Evolutionary conservation across 2,113 vertebrate genomes (phyloP), one percentile per base, ranked within the genome.

Genomic region (Chionodraco myersi): DNA sequence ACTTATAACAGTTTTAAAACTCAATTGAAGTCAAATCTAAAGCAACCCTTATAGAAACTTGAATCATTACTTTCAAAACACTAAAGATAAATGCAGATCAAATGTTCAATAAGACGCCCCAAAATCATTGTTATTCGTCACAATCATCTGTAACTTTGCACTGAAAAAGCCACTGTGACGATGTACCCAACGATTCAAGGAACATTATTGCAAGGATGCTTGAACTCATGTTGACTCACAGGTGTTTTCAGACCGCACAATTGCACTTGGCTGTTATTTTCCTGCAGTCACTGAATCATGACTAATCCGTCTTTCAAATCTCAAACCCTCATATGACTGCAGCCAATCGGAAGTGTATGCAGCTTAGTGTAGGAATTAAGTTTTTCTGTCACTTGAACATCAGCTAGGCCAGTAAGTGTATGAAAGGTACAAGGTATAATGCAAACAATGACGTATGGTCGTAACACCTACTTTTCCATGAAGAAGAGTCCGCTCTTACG

Each of bases 221-320:
- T 87, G 71, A 90, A 81, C 82, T 74, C 52, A 21, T 13, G 10
- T 68, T 82, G 86, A 86, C 57, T 83, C 45, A 57, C 36, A 74
- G 60, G 77, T 70, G 74, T 83, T 85, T 85, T 72, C 3, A 10
- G 61, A 83, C 58, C 34, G 15, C 23, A 78, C 68, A 80, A 70
- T 62, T 51, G n/a, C 61, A 56, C 45, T 63, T 18, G 18, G 57
- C 57, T 45, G 63, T 65, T 77, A 49, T 51, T 45, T 67, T 85
- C 21, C 60, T 70, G 41, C 72, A 51, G 53, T 61, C 21, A 69
- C 47, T 77, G 72, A 86, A 69, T 82, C 83, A 72, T 54, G 58
- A 53, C 75, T 59, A 69, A 82, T 51, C 45, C 6, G 2, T 74
- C 18, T 65, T 75, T 70, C 62, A 58, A 67, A 57, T 49, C 71